These are phyloP conservation scores for Stegodyphus mimosarum DNA, from an alignment of 1,140 invertebrate species.

Conservation along the genomic window DNA sequence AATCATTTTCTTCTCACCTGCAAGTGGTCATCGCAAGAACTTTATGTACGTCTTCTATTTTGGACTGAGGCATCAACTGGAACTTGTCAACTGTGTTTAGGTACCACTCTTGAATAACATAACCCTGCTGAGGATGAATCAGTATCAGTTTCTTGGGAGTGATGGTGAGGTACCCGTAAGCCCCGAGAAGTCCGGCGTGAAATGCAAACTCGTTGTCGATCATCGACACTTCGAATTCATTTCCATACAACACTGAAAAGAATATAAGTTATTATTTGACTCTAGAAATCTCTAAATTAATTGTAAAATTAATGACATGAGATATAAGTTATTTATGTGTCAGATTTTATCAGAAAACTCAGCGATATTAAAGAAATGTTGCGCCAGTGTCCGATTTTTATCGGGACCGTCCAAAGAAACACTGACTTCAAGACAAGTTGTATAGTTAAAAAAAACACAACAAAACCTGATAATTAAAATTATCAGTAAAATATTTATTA, in stretches of 20 bases:
- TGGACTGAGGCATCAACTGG: slow-evolving; percentile 43
- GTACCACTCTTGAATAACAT: slow-evolving; percentile 63
- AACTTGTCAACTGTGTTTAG: slow-evolving; percentile 58
- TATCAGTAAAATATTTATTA: neutral
- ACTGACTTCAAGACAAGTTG: too few relatives aligned
- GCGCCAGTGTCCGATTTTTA: too few relatives aligned
- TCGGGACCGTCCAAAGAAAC: too few relatives aligned
- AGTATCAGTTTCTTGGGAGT: slow-evolving; percentile 56
- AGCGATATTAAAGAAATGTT: too few relatives aligned
- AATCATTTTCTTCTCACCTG: slow-evolving; percentile 18
- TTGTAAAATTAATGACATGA: too few relatives aligned
- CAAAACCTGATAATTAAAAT: neutral
- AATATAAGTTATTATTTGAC: neutral
- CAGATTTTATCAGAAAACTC: too few relatives aligned
- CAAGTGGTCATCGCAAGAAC: slow-evolving; percentile 50
- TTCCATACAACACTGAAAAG: slow-evolving; percentile 47
- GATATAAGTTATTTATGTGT: too few relatives aligned
- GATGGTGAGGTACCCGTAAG: slow-evolving; percentile 57
- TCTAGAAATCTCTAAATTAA: too few relatives aligned
- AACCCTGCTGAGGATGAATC: slow-evolving; percentile 46
- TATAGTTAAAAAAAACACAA: neutral
- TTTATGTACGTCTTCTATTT: slow-evolving; percentile 51
- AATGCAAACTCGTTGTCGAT: slow-evolving; percentile 60
- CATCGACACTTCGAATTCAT: slow-evolving; percentile 48
- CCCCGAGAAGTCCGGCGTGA: slow-evolving; percentile 55